A percentile compares a stretch with the other conserved stretches of the same genome.
Evolutionary conservation across 1,140 invertebrate species (phyloP).

Genomic region (Eurytemora carolleeae): DNA sequence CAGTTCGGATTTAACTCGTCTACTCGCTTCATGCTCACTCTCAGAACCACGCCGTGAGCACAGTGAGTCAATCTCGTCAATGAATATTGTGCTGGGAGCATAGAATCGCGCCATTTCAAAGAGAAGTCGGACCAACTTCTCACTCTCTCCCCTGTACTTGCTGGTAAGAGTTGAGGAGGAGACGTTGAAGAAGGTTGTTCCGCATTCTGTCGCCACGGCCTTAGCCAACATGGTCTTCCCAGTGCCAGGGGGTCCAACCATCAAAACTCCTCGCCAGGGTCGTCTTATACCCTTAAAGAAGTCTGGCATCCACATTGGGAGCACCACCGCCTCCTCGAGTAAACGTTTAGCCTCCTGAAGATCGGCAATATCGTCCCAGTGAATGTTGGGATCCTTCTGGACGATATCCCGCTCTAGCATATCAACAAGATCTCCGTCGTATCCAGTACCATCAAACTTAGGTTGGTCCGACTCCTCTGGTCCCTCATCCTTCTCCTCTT

Average conservation of each 20-base stretch:
- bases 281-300: conserved; percentile 90
- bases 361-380: conserved; percentile 95
- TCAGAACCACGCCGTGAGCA: conserved; percentile 87
- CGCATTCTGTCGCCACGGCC: conserved; percentile 96
- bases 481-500: conserved; percentile 20
- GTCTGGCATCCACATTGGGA: conserved; percentile 95
- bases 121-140: conserved; percentile 86
- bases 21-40: conserved; percentile 91
- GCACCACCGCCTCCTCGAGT: conserved; percentile 88
- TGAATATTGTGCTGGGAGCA: conserved; percentile 96
- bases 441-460: conserved; percentile 71
- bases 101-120: conserved; percentile 99
- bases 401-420: conserved; percentile 91
- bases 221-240: conserved; percentile 99
- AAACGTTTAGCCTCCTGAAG: conserved; percentile 80
- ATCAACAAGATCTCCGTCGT: conserved; percentile 82
- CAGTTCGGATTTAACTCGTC: conserved; percentile 91
- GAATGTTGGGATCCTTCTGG: conserved; percentile 88
- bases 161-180: conserved; percentile 90
- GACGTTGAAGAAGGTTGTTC: conserved; percentile 97
- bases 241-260: conserved; percentile 93
- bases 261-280: conserved; percentile 83
- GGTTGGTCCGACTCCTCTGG: conserved; percentile 40
- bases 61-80: conserved; percentile 97
- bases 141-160: conserved; percentile 95